phyloP scores from a whole-genome alignment of 2,888 invertebrate genomes.

The Pteria penguin region DNA sequence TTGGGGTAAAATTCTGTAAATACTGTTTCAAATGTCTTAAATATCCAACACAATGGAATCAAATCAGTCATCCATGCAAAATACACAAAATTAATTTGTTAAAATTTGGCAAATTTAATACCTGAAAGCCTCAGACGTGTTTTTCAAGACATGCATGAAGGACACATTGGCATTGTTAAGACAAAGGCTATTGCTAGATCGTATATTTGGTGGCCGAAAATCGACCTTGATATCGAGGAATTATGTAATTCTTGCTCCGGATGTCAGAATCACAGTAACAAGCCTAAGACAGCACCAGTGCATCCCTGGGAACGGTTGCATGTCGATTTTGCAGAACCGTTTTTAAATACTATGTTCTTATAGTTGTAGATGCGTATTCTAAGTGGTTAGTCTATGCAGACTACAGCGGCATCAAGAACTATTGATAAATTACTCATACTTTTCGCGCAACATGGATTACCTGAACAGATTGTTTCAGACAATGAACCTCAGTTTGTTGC shows the following conservation, averaged over 20 bases:
- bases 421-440: constrained; percentile 1
- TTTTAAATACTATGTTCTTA: constrained; percentile 22
- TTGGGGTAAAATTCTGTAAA: too few relatives aligned
- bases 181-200: constrained; percentile 45
- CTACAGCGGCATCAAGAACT: constrained; percentile 13
- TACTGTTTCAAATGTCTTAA: too few relatives aligned
- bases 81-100: too few relatives aligned
- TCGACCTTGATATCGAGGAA: constrained; percentile 37
- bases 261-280: constrained; percentile 14
- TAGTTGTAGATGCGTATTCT: constrained; percentile 33
- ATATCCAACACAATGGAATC: too few relatives aligned
- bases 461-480: constrained; percentile 32
- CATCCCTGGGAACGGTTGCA: constrained; percentile 39
- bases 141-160: constrained; percentile 22
- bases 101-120: too few relatives aligned
- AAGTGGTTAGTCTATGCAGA: constrained; percentile 31
- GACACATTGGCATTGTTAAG: constrained; percentile 34
- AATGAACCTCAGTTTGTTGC: constrained; percentile 39
- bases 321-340: constrained; percentile 31
- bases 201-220: constrained; percentile 50
- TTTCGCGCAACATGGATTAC: constrained; percentile 27
- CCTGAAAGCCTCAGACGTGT: constrained; percentile 1
- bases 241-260: constrained; percentile 1
- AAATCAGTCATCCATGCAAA: too few relatives aligned
- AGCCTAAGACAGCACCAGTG: constrained; percentile 26